A percentile compares a stretch with the other conserved stretches of the same genome.
Evolutionary conservation across 2,797 vertebrate genomes (phyloP).

Genomic region (Carduelis carduelis): DNA sequence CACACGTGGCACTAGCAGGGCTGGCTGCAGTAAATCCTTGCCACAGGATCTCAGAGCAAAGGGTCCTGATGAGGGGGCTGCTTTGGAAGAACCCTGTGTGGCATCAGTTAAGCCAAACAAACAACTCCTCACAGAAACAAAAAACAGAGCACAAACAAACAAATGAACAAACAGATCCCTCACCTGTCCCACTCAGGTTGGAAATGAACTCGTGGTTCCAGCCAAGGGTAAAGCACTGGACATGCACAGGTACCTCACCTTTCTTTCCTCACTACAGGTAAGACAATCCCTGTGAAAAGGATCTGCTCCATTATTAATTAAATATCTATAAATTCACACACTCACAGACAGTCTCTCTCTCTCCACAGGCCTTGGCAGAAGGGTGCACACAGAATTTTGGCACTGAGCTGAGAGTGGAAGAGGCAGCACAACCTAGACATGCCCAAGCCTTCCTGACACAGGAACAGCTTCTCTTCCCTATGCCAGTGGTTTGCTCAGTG

Average conservation of each 20-base stretch:
- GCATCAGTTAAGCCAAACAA: slow-evolving; percentile 36
- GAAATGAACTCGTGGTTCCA: not conserved
- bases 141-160: not conserved
- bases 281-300: slow-evolving; percentile 11
- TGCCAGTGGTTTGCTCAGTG: slow-evolving; percentile 71
- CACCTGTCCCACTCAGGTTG: not conserved
- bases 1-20: not conserved
- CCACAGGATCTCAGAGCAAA: slow-evolving; percentile 11
- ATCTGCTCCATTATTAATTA: slow-evolving; percentile 61
- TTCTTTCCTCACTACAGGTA: not conserved
- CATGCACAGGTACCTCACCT: not conserved
- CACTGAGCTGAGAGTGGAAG: slow-evolving; percentile 50
- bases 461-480: slow-evolving; percentile 76
- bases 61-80: slow-evolving; percentile 38
- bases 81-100: slow-evolving; percentile 33
- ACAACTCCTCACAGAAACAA: not conserved
- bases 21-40: not conserved
- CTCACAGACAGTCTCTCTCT: slow-evolving; percentile 54
- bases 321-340: slow-evolving; percentile 65
- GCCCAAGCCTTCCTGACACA: slow-evolving; percentile 75
- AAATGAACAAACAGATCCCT: not conserved
- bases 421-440: slow-evolving; percentile 63
- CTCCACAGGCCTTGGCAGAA: slow-evolving; percentile 66
- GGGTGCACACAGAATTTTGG: slow-evolving; percentile 66
- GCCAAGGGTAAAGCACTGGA: not conserved